These are phyloP conservation scores for Cryptus viduatorius DNA, from an alignment of 2,888 invertebrate species.

Conservation along the genomic window DNA sequence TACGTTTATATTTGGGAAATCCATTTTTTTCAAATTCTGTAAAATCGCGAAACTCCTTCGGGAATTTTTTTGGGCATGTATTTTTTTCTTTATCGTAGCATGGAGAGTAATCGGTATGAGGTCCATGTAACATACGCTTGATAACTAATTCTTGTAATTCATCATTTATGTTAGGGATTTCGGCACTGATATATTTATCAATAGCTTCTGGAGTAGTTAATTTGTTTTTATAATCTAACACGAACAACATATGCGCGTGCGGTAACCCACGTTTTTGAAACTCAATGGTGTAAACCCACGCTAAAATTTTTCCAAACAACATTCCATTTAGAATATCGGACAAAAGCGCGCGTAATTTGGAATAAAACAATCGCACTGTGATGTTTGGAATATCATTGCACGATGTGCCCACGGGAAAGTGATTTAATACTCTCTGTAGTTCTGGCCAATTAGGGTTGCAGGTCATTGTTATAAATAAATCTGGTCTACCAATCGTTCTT, in stretches of 20 bases:
- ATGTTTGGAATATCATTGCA: slow-evolving; percentile 57
- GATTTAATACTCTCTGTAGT: slow-evolving; percentile 24
- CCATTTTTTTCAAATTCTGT: slow-evolving; percentile 39
- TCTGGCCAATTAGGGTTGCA: slow-evolving; percentile 62
- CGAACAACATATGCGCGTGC: neutral
- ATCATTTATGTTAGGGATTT: slow-evolving; percentile 35
- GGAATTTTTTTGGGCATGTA: slow-evolving; percentile 36
- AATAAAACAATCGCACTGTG: slow-evolving; percentile 39
- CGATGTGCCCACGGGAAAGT: slow-evolving; percentile 50
- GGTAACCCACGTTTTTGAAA: slow-evolving; percentile 22
- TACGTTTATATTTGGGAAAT: slow-evolving; percentile 47
- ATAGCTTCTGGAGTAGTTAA: slow-evolving; percentile 32
- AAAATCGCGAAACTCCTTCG: slow-evolving; percentile 16
- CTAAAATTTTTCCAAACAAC: slow-evolving; percentile 41
- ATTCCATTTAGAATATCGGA: slow-evolving; percentile 29
- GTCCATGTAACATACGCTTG: slow-evolving; percentile 47
- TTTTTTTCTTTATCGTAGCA: slow-evolving; percentile 21
- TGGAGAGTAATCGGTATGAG: slow-evolving; percentile 26
- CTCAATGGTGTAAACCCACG: slow-evolving; percentile 20
- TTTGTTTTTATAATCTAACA: slow-evolving; percentile 30
- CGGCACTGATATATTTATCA: slow-evolving; percentile 46
- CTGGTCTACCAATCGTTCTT: slow-evolving; percentile 40
- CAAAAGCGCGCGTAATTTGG: slow-evolving; percentile 24
- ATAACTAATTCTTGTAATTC: slow-evolving; percentile 41
- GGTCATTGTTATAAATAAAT: slow-evolving; percentile 41